Evolutionary conservation across 2,113 vertebrate genomes (phyloP).

Genomic region (Tamias sibiricus): DNA sequence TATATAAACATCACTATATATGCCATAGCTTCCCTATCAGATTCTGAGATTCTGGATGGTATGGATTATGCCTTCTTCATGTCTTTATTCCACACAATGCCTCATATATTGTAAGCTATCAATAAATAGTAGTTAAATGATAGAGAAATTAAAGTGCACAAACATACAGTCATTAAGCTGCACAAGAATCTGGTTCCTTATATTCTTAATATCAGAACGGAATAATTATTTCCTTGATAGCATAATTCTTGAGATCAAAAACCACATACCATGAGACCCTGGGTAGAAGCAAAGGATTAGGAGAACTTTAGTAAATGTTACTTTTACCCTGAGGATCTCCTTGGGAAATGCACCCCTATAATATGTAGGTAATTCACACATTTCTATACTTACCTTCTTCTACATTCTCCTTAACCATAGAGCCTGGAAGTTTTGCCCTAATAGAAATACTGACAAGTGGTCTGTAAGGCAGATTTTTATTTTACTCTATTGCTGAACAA

Average conservation of each 20-base stretch:
- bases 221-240: not conserved
- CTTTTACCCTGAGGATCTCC: slow-evolving; percentile 50
- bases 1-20: not conserved
- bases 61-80: not conserved
- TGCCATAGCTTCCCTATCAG: not conserved
- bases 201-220: not conserved
- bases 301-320: not conserved
- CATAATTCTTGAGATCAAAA: not conserved
- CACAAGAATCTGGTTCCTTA: not conserved
- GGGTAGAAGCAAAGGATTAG: not conserved
- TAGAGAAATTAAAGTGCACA: not conserved
- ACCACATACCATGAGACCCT: not conserved
- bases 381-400: slow-evolving; percentile 29
- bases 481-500: not conserved
- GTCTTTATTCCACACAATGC: not conserved
- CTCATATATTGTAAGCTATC: not conserved
- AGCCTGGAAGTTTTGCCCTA: slow-evolving; percentile 54
- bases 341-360: slow-evolving; percentile 43
- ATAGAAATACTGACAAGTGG: slow-evolving; percentile 28
- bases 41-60: not conserved
- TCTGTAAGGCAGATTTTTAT: not conserved
- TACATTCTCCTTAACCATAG: slow-evolving; percentile 58
- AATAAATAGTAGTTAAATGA: not conserved
- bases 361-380: slow-evolving; percentile 44
- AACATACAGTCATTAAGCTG: not conserved